Base-by-base conservation (phyloP, 1,140 invertebrate species). In the Heliconius melpomene region DNA sequence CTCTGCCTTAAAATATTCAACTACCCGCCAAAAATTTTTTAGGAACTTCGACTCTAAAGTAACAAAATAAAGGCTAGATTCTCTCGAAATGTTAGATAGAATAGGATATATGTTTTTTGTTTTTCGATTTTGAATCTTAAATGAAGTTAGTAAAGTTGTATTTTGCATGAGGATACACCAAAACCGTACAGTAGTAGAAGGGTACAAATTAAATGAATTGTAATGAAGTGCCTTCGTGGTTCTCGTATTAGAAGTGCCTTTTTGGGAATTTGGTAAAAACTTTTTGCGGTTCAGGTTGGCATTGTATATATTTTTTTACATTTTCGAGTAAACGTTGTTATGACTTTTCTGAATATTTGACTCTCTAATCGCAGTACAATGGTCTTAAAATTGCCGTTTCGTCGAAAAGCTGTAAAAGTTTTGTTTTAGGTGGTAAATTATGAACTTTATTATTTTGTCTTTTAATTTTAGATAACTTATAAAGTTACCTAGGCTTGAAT, bases 171-270 rank as follows among this genome's bases (percentile, higher is more conserved):
- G 74, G 36, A 2, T 77, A 50, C 38, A 60, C 16, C 38, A 38
- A 40, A 72, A 77, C 32, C 23, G 38, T 66, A 66, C n/a, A 40
- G 72, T 74, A 74, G 74, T 80, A 50, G 52, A 54, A 75, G 79
- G 77, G 78, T 79, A 81, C 82, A 79, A 85, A 85, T 82, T 82
- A 82, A 85, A 85, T 85, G 84, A 85, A 85, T 85, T 81, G 84
- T 85, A 83, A 85, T 82, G 80, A 83, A 85, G 84, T 82, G 78
- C 75, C 74, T 72, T 46, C 70, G 80, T 80, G 79, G 76, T 77
- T 77, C 78, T 78, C 60, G 72, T 81, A 57, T 78, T 38, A 13
- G 23, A 40, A 73, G 50, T 76, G 66, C 75, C 72, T 77, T 74
- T 80, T 66, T 36, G 75, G 66, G 50, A 77, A 29, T 71, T 72